A percentile compares a stretch with the other conserved stretches of the same genome.
Conservation (phyloP, 1,140 invertebrate genomes). For the Notospermus geniculatus region DNA sequence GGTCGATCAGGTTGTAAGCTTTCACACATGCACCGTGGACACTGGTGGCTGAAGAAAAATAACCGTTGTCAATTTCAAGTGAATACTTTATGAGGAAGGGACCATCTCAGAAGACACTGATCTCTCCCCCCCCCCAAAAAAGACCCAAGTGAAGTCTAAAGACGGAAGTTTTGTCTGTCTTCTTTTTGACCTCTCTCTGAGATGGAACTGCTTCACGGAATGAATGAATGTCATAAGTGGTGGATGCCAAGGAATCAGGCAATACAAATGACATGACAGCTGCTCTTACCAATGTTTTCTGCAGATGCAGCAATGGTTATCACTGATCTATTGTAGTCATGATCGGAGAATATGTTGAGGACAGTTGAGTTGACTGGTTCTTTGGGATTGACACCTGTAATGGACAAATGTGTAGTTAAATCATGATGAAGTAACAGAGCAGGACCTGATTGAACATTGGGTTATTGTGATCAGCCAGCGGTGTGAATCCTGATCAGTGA, state of each 20-base stretch:
- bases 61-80: background rate
- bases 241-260: no score
- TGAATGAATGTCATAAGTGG: background rate
- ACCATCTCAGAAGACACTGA: background rate
- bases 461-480: no score
- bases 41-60: background rate
- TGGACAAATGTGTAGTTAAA: no score
- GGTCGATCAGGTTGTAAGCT: constrained; percentile 1
- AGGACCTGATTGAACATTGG: no score
- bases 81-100: background rate
- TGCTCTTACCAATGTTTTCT: constrained; percentile 9
- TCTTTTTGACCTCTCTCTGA: background rate
- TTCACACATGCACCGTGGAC: background rate
- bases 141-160: background rate
- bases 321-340: background rate
- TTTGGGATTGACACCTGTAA: background rate
- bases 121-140: background rate
- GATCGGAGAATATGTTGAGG: constrained; percentile 8
- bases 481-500: background rate
- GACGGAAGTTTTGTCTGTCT: background rate
- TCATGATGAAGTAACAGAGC: no score
- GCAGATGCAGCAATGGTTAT: constrained; percentile 5
- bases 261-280: background rate
- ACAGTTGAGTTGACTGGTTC: background rate
- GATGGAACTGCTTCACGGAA: background rate